Evolutionary conservation across 2,888 invertebrate species (phyloP).

Genomic region (Serripes groenlandicus): DNA sequence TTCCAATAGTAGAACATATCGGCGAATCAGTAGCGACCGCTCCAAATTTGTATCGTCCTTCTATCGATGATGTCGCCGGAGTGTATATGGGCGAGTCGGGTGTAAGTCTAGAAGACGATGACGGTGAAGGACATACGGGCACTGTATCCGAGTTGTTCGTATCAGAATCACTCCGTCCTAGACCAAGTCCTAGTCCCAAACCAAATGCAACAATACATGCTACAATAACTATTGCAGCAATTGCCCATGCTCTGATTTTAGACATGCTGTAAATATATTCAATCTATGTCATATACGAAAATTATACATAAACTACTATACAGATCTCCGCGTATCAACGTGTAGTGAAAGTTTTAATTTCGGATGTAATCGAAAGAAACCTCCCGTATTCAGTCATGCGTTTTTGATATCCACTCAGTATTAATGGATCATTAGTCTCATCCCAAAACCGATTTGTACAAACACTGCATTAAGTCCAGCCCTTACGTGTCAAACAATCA

Average conservation of each 20-base stretch:
- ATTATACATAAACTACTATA: too few species aligned
- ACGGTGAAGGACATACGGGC: conserved; percentile 21
- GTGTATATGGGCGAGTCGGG: conserved; percentile 49
- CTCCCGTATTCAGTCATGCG: too few species aligned
- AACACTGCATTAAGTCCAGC: too few species aligned
- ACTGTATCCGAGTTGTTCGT: background rate
- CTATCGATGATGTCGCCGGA: conserved; percentile 49
- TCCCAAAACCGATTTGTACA: too few species aligned
- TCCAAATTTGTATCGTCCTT: conserved; percentile 83
- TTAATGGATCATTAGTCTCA: too few species aligned
- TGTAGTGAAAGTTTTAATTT: too few species aligned
- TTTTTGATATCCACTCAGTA: too few species aligned
- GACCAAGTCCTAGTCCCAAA: conserved; percentile 57
- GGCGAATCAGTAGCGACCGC: conserved; percentile 85
- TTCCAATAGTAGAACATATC: conserved; percentile 83
- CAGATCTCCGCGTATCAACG: too few species aligned
- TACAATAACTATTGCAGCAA: conserved; percentile 45
- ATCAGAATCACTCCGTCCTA: conserved; percentile 12
- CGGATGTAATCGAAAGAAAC: too few species aligned
- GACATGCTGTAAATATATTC: conserved; percentile 56
- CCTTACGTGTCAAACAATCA: too few species aligned
- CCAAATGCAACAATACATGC: conserved; percentile 56
- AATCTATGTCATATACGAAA: too few species aligned
- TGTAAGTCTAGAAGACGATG: conserved; percentile 44
- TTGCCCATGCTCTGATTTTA: conserved; percentile 51